These are phyloP conservation scores for Drosophila pallidifrons DNA, from an alignment of 1,140 invertebrate genomes.

Conservation along the genomic window DNA sequence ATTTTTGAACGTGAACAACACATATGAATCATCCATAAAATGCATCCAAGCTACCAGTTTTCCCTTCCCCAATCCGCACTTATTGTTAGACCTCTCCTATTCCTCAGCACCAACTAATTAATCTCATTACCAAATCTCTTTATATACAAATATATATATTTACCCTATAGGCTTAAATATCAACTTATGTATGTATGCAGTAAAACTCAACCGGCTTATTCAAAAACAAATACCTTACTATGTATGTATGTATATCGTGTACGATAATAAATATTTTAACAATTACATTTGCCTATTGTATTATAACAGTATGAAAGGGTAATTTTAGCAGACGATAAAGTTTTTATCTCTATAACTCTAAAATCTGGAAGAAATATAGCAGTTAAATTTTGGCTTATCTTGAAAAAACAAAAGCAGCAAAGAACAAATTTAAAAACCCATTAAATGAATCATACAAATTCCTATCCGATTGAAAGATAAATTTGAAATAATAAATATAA, in stretches of 20 bases:
- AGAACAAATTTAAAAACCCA: no score
- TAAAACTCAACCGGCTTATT: slow-evolving; percentile 74
- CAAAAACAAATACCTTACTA: slow-evolving; percentile 54
- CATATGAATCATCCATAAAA: slow-evolving; percentile 66
- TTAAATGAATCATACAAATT: no score
- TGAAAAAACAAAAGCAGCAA: no score
- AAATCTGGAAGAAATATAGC: no score
- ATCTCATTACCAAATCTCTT: slow-evolving; percentile 53
- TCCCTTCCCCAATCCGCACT: slow-evolving; percentile 38
- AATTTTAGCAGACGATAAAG: no score
- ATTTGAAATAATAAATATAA: neutral
- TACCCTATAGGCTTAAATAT: slow-evolving; percentile 66
- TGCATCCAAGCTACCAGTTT: neutral
- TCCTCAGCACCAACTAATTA: slow-evolving; percentile 52
- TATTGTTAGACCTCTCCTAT: slow-evolving; percentile 55
- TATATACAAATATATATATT: slow-evolving; percentile 23
- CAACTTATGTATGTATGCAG: slow-evolving; percentile 70
- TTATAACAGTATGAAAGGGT: no score
- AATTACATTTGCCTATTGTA: slow-evolving; percentile 17
- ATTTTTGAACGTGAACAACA: slow-evolving; percentile 57
- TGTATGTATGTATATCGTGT: slow-evolving; percentile 76
- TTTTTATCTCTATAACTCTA: no score
- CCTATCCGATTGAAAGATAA: no score
- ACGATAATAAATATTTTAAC: slow-evolving; percentile 82
- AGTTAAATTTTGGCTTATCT: no score